Evolutionary conservation across 2,888 invertebrate species (phyloP).

Genomic region (Rugalucina vietnamica): DNA sequence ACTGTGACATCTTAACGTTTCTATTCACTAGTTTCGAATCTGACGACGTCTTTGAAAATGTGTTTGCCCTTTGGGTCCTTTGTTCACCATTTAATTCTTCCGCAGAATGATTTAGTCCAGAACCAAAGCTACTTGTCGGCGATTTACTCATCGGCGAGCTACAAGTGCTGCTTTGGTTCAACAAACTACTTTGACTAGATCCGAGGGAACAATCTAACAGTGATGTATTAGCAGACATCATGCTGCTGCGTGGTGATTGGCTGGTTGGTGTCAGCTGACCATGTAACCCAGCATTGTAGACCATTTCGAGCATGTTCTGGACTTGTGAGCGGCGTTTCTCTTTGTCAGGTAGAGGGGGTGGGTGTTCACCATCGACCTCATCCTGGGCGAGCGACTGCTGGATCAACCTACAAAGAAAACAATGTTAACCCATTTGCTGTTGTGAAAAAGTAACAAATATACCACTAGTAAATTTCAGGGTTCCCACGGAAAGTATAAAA

Average conservation of each 20-base stretch:
- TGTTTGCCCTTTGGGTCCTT: constrained; percentile 49
- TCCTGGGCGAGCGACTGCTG: constrained; percentile 65
- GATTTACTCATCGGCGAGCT: constrained; percentile 75
- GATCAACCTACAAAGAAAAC: constrained; percentile 59
- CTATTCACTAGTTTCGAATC: constrained; percentile 64
- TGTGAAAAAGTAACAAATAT: no score
- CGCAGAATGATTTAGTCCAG: constrained; percentile 92
- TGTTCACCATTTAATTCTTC: constrained; percentile 73
- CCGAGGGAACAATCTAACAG: constrained; percentile 54
- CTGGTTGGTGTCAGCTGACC: constrained; percentile 42
- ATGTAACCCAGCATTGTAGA: constrained; percentile 56
- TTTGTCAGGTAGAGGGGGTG: constrained; percentile 74
- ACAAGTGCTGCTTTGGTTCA: constrained; percentile 59
- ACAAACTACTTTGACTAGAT: constrained; percentile 62
- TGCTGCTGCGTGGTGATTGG: constrained; percentile 64
- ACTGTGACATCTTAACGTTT: constrained; percentile 55
- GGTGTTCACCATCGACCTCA: constrained; percentile 58
- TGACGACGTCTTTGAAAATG: constrained; percentile 68
- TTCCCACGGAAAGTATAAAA: no score
- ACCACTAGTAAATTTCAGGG: no score
- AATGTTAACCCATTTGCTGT: no score
- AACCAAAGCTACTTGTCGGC: constrained; percentile 92
- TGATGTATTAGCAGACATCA: constrained; percentile 56
- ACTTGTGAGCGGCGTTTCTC: constrained; percentile 72
- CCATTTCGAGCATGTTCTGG: constrained; percentile 67